Percentiles rank a stretch among this genome's conserved stretches.
Evolutionary conservation across 2,888 invertebrate species (phyloP).

Genomic region (Rhogogaster chlorosoma): DNA sequence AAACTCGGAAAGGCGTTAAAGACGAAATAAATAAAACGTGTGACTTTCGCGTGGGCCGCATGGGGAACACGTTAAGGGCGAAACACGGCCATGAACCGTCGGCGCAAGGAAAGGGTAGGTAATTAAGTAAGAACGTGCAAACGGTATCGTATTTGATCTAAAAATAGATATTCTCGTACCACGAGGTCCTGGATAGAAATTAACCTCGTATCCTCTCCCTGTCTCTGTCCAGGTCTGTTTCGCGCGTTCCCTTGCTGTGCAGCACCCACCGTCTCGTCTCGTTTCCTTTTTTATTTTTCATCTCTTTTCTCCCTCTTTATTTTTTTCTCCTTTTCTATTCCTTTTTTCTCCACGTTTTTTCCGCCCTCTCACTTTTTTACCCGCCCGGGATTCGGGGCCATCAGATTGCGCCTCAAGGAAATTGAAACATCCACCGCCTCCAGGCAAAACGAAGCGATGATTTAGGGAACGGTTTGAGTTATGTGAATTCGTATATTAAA

Average conservation of each 20-base stretch:
- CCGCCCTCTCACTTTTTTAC: constrained; percentile 28
- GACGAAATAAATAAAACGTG: background rate
- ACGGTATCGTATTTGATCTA: constrained; percentile 7
- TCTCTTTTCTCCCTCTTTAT: background rate
- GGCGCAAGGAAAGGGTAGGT: background rate
- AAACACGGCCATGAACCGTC: background rate
- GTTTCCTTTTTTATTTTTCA: constrained; percentile 52
- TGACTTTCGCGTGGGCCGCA: background rate
- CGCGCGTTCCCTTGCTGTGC: background rate
- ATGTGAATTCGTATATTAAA: constrained; percentile 72
- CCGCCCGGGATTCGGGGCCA: constrained; percentile 63
- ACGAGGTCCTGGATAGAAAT: constrained; percentile 59
- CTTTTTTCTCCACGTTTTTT: constrained; percentile 19
- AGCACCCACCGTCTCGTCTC: too few species aligned
- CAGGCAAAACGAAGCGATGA: constrained; percentile 73
- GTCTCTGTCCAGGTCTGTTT: constrained; percentile 37
- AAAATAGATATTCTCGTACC: constrained; percentile 22
- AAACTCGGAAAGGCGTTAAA: constrained; percentile 6
- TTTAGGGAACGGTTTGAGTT: constrained; percentile 76
- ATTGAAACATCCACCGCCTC: constrained; percentile 83
- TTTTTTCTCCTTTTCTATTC: constrained; percentile 56
- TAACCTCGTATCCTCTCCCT: constrained; percentile 61
- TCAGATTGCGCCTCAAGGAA: constrained; percentile 89
- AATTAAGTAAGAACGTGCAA: constrained; percentile 33
- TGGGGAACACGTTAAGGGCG: background rate